Percentiles rank a stretch among this genome's conserved stretches.
Evolutionary conservation across 2,113 vertebrate genomes (phyloP).

Genomic region (Mus pahari): DNA sequence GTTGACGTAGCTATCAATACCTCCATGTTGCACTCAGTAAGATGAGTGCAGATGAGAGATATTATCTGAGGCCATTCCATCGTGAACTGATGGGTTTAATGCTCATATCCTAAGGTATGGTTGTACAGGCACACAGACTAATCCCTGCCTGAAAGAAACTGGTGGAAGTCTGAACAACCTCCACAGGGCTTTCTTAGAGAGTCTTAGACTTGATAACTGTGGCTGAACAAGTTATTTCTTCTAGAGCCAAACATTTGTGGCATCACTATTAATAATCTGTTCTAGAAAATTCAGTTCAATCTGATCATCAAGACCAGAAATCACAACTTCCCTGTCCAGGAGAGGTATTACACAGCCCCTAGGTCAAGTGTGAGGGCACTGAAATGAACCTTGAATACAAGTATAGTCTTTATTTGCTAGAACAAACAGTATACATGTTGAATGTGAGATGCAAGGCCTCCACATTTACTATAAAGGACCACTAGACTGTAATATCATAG

Average conservation of each 20-base stretch:
- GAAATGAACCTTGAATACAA: conserved; percentile 19
- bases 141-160: not conserved
- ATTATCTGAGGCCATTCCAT: not conserved
- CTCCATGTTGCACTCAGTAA: not conserved
- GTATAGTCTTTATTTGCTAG: not conserved
- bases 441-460: not conserved
- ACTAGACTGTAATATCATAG: not conserved
- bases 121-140: not conserved
- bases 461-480: not conserved
- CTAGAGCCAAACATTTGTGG: not conserved
- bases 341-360: not conserved
- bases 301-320: not conserved
- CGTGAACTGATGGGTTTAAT: not conserved
- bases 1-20: not conserved
- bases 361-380: not conserved
- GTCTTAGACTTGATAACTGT: not conserved
- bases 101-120: not conserved
- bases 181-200: too few relatives aligned
- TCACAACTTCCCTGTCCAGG: not conserved
- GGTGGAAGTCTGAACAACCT: not conserved
- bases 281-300: not conserved
- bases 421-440: not conserved
- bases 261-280: not conserved
- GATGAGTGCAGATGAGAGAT: not conserved
- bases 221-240: not conserved